These are phyloP conservation scores for Drosophila anomalata DNA, from an alignment of 2,888 invertebrate genomes.

Conservation along the genomic window DNA sequence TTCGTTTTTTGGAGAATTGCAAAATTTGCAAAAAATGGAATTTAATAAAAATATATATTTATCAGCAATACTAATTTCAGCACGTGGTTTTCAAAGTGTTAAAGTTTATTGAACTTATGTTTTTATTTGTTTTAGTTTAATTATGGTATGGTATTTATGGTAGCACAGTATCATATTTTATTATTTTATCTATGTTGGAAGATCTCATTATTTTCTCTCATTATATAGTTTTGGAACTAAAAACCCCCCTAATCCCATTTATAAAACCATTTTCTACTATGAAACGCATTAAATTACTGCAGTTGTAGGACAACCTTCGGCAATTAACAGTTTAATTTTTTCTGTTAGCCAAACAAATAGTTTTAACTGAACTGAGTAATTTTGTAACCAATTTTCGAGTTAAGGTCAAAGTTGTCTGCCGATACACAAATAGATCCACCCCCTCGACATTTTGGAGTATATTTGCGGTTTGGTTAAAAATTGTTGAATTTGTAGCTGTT, in stretches of 20 bases:
- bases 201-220: too few relatives aligned
- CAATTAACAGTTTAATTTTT: slow-evolving; percentile 46
- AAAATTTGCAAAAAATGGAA: slow-evolving; percentile 18
- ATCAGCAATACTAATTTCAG: neutral
- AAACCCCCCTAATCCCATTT: neutral
- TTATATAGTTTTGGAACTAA: too few relatives aligned
- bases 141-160: too few relatives aligned
- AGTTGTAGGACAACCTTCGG: slow-evolving; percentile 44
- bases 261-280: neutral
- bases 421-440: slow-evolving; percentile 32
- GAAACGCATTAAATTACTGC: slow-evolving; percentile 4
- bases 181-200: too few relatives aligned
- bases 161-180: too few relatives aligned
- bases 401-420: slow-evolving; percentile 57
- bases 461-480: slow-evolving; percentile 32
- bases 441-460: slow-evolving; percentile 14
- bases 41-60: neutral
- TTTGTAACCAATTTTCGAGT: slow-evolving; percentile 50
- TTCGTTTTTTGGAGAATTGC: slow-evolving; percentile 21
- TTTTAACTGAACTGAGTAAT: slow-evolving; percentile 39
- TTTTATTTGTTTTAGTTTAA: neutral
- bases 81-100: neutral
- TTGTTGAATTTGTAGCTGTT: slow-evolving; percentile 33
- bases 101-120: neutral
- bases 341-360: slow-evolving; percentile 46